phyloP scores from a whole-genome alignment of 2,113 vertebrate genomes.

The Carettochelys insculpta region DNA sequence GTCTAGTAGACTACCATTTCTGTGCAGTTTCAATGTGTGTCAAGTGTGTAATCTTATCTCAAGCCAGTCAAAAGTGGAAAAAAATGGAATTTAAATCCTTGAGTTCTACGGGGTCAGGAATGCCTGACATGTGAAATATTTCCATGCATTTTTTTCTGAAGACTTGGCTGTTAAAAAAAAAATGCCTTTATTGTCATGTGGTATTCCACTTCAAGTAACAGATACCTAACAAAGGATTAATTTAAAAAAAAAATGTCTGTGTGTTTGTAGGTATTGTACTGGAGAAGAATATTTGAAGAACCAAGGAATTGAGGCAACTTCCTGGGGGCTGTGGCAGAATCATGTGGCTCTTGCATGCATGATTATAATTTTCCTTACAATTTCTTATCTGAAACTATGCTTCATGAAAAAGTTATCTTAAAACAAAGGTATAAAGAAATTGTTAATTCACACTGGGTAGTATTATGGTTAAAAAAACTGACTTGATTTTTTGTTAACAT shows the following conservation, averaged over 20 bases:
- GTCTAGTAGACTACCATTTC: background rate
- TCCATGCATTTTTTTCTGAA: background rate
- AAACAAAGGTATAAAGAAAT: background rate
- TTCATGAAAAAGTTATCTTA: constrained; percentile 92
- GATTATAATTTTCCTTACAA: constrained; percentile 82
- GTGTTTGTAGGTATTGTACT: constrained; percentile 72
- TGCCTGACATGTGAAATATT: background rate
- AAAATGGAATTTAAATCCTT: background rate
- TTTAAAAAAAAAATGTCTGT: background rate
- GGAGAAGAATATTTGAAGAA: constrained; percentile 78
- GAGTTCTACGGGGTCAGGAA: background rate
- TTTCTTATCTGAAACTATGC: constrained; percentile 86
- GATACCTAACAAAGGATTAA: background rate
- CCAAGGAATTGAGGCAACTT: constrained; percentile 82
- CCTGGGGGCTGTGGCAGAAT: constrained; percentile 92
- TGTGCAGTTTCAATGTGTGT: background rate
- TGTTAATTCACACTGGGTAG: background rate
- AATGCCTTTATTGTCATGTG: background rate
- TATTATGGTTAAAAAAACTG: background rate
- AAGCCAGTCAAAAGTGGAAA: background rate
- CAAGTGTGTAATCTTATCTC: background rate
- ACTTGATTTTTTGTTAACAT: background rate
- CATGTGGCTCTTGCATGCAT: constrained; percentile 84
- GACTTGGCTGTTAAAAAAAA: background rate
- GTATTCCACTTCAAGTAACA: background rate